These are phyloP conservation scores for Bibio marci DNA, from an alignment of 2,888 invertebrate species.

Conservation along the genomic window DNA sequence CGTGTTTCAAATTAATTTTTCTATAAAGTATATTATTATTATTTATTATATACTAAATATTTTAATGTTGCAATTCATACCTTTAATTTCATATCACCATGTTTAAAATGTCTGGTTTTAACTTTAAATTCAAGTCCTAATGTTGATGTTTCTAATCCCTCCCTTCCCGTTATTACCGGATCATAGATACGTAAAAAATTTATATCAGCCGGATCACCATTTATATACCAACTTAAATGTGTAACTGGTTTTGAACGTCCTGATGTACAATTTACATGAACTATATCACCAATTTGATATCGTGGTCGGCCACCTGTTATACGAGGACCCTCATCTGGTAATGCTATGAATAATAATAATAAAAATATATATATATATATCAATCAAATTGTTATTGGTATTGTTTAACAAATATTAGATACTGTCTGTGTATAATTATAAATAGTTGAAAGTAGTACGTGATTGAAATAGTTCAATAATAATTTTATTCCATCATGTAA, in stretches of 20 bases:
- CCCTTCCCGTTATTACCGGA: constrained; percentile 35
- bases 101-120: constrained; percentile 61
- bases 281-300: constrained; percentile 67
- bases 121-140: constrained; percentile 67
- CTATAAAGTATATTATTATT: not conserved
- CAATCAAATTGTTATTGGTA: no score
- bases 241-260: constrained; percentile 69
- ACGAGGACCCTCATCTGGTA: constrained; percentile 66
- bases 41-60: not conserved
- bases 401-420: no score
- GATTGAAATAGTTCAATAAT: no score
- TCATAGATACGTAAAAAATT: constrained; percentile 34
- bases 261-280: constrained; percentile 72
- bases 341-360: constrained; percentile 36
- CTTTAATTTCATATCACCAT: constrained; percentile 74
- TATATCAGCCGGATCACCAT: constrained; percentile 55
- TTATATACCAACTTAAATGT: constrained; percentile 71
- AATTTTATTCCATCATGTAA: no score
- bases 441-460: no score
- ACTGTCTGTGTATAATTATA: no score
- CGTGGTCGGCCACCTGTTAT: constrained; percentile 64
- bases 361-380: no score
- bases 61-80: constrained; percentile 18
- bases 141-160: constrained; percentile 55
- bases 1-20: not conserved